Conservation (phyloP, 2,888 invertebrate genomes). For the Biston betularia region DNA sequence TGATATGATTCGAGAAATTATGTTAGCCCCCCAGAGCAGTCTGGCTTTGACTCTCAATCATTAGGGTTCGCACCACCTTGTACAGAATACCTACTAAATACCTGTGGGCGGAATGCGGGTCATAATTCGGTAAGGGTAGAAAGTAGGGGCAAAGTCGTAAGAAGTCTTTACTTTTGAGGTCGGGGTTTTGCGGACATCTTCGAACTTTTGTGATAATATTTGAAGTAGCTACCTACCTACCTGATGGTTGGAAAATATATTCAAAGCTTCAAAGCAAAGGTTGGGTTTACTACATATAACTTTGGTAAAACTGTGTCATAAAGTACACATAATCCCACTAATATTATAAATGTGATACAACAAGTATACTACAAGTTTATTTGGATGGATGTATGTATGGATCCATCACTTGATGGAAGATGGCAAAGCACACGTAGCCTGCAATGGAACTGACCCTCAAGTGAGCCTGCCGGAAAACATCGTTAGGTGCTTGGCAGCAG, state of each 20-base stretch:
- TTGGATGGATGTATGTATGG: no score
- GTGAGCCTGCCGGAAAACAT: no score
- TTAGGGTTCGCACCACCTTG: constrained; percentile 10
- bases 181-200: not conserved
- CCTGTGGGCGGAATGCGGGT: constrained; percentile 8
- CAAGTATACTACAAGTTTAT: no score
- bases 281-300: no score
- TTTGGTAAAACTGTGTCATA: no score
- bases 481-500: no score
- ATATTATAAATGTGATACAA: no score
- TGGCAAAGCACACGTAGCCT: no score
- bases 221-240: not conserved
- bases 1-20: not conserved
- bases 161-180: not conserved
- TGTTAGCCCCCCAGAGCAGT: not conserved
- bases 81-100: constrained; percentile 7
- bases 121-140: not conserved
- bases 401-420: no score
- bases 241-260: not conserved
- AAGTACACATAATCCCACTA: no score
- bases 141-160: not conserved
- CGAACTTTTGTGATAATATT: not conserved
- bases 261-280: no score
- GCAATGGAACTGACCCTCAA: no score
- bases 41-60: constrained; percentile 17